Evolutionary conservation across 2,797 vertebrate genomes (phyloP), one percentile per base, ranked within the genome.

Genomic region (Leptatherina wallacei): DNA sequence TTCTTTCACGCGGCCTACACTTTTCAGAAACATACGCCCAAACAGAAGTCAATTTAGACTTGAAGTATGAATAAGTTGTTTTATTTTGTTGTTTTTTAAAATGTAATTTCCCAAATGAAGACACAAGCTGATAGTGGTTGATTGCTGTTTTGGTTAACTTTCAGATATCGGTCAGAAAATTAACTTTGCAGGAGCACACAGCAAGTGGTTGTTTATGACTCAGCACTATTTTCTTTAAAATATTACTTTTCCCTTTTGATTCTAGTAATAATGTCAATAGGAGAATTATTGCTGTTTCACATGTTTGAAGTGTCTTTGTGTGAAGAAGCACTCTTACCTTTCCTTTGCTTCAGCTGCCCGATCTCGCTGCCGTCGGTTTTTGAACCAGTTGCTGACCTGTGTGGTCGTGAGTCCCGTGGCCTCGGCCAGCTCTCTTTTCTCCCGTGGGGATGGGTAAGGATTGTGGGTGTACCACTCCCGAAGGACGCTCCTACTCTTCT

Each of bases 311-410:
- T 2, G 60, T 49, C 10, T 4, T 16, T 16, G 18, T 30, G n/a
- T 11, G 4, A 9, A 6, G 6, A 13, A 30, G 9, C 24, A 7
- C 18, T 56, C 87, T 30, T 95, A 96, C 95, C 96, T 96, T 85
- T 96, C 94, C 75, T 96, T 96, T 27, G 95, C 95, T 84, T 98
- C 97, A 1, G 97, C 97, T 1, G 97, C 97, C 35, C 96, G 95
- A 92, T 98, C 97, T 30, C 97, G 91, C 89, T 98, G 97, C 79
- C 96, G 84, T 80, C 96, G 92, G 94, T 98, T 98, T 84, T 98
- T 98, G 92, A 97, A 98, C 96, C 97, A 97, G 95, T 97, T 98
- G 95, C 97, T 98, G 95, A 98, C 96, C 83, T 96, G 94, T 68
- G 94, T 96, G 54, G 96, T 96, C 81, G 93, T 96, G 87, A 97